phyloP scores from a whole-genome alignment of 1,140 invertebrate species.

The Condylostylus longicornis region DNA sequence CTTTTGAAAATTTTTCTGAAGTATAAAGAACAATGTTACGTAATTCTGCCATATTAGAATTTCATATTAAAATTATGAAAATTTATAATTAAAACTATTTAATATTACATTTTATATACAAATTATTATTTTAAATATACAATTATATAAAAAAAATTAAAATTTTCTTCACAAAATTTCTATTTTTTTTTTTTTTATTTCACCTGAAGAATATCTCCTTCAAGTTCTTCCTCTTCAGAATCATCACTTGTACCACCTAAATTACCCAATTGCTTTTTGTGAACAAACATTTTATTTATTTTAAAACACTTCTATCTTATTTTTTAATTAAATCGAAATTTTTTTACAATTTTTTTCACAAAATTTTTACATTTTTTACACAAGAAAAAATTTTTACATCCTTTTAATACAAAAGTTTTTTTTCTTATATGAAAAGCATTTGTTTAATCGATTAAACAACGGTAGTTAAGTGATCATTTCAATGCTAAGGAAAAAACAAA shows the following conservation, averaged over 20 bases:
- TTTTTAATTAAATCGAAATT: too few relatives aligned
- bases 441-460: too few relatives aligned
- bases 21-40: neutral
- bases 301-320: too few relatives aligned
- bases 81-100: constrained; percentile 2
- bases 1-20: too few relatives aligned
- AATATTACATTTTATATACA: neutral
- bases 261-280: neutral
- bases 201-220: constrained; percentile 7
- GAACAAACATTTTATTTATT: constrained; percentile 5
- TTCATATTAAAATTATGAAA: constrained; percentile 3
- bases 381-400: too few relatives aligned
- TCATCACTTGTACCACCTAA: constrained; percentile 1
- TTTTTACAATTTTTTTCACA: too few relatives aligned
- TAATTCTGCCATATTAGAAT: neutral
- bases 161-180: neutral
- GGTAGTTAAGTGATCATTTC: too few relatives aligned
- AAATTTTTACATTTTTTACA: too few relatives aligned
- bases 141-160: neutral
- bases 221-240: constrained; percentile 30
- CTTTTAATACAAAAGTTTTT: too few relatives aligned
- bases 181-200: constrained; percentile 1
- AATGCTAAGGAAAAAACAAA: too few relatives aligned
- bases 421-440: too few relatives aligned
- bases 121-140: neutral